Percentiles rank a stretch among this genome's conserved stretches.
phyloP scores from a whole-genome alignment of 2,113 vertebrate species.

The Choloepus hoffmanni region DNA sequence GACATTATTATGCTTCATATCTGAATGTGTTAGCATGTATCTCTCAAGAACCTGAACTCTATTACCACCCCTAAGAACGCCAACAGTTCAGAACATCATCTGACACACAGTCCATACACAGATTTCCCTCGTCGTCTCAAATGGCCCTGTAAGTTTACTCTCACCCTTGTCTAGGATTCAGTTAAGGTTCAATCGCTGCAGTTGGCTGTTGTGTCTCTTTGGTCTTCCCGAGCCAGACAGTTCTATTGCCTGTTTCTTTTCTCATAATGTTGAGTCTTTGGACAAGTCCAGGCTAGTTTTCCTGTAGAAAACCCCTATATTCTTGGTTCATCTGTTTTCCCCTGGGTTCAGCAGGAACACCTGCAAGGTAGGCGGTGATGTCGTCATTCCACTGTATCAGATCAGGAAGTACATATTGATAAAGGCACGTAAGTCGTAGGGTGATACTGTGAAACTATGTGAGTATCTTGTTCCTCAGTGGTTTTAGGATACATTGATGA shows the following conservation, averaged over 20 bases:
- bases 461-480: neutral
- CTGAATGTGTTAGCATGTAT: neutral
- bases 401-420: neutral
- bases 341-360: neutral
- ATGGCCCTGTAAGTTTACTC: neutral
- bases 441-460: neutral
- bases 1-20: neutral
- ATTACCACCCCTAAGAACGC: neutral
- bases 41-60: neutral
- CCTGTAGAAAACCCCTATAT: neutral
- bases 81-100: neutral
- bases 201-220: conserved; percentile 22
- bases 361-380: neutral
- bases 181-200: neutral
- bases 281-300: neutral
- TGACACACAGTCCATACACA: neutral
- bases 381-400: neutral
- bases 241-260: neutral
- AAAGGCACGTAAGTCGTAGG: neutral
- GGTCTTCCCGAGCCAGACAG: neutral
- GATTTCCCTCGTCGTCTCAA: conserved; percentile 5
- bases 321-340: neutral
- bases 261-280: neutral
- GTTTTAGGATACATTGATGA: neutral
- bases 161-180: neutral